phyloP scores from a whole-genome alignment of 92 coral and sea anemone genomes.

The Parazoanthus atlanticus region DNA sequence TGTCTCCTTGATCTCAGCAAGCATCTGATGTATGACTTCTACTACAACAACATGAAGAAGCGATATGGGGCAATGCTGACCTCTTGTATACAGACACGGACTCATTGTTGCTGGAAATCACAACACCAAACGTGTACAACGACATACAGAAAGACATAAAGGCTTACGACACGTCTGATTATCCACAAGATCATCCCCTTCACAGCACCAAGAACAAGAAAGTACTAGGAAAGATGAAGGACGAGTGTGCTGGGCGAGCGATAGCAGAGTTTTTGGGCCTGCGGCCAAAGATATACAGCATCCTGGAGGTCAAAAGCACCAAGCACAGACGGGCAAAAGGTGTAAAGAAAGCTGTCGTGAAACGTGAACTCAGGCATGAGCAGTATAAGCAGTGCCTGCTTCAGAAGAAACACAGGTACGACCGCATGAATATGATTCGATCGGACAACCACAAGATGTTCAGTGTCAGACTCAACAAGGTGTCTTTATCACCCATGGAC shows the following conservation, averaged over 20 bases:
- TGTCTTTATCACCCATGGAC: constrained; percentile 37
- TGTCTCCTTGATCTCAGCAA: no score
- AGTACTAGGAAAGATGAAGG: constrained; percentile 44
- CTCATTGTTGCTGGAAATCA: constrained; percentile 23
- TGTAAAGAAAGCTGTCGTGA: constrained; percentile 15
- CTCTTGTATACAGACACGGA: constrained; percentile 48
- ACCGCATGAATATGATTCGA: constrained; percentile 34
- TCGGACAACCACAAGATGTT: constrained; percentile 21
- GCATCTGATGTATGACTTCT: no score
- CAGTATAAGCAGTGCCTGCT: constrained; percentile 21
- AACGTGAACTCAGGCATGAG: neutral
- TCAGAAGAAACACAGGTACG: constrained; percentile 17
- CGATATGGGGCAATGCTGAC: neutral
- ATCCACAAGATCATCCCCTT: constrained; percentile 27
- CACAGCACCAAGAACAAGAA: constrained; percentile 45
- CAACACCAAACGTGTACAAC: constrained; percentile 15
- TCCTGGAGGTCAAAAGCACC: neutral
- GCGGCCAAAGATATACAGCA: constrained; percentile 34
- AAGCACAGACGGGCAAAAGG: constrained; percentile 35
- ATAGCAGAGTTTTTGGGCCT: constrained; percentile 36
- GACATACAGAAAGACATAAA: constrained; percentile 30
- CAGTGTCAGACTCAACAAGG: constrained; percentile 28
- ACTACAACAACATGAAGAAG: no score
- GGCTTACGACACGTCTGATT: constrained; percentile 20
- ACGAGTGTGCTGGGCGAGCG: constrained; percentile 38